phyloP scores from a whole-genome alignment of 2,888 invertebrate genomes.

The Ormyrus pomaceus region DNA sequence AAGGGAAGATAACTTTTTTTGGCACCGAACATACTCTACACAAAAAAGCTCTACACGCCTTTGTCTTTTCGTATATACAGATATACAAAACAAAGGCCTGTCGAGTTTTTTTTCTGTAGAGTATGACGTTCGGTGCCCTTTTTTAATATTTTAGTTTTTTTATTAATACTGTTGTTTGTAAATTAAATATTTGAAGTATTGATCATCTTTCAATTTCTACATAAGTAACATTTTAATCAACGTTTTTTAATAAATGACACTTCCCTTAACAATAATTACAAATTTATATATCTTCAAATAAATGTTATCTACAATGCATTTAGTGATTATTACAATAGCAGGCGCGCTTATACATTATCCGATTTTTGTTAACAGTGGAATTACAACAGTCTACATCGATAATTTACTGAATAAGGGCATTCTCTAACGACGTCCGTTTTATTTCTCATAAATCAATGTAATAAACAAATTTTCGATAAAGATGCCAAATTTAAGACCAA shows the following conservation, averaged over 20 bases:
- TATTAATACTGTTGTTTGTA: no score
- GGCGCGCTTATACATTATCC: conserved; percentile 9
- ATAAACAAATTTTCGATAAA: no score
- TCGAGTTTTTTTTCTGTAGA: no score
- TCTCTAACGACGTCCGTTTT: conserved; percentile 19
- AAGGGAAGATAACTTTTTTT: conserved; percentile 12
- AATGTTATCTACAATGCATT: conserved; percentile 51
- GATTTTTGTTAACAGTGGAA: conserved; percentile 20
- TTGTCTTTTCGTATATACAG: no score
- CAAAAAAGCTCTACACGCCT: no score
- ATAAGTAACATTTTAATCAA: background rate
- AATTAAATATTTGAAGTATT: no score
- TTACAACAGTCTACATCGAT: conserved; percentile 20
- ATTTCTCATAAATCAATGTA: background rate
- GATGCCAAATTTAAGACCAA: no score
- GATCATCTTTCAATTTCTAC: no score
- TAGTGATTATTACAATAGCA: conserved; percentile 33
- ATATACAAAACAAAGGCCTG: no score
- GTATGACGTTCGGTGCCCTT: background rate
- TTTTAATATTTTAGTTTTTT: background rate
- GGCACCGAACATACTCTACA: no score
- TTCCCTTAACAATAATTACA: conserved; percentile 14
- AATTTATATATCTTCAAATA: conserved; percentile 1
- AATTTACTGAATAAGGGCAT: conserved; percentile 39
- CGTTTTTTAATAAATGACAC: background rate